Evolutionary conservation across 35 echinoderm and acorn worm species (phyloP).

Genomic region (Chiridota heheva): DNA sequence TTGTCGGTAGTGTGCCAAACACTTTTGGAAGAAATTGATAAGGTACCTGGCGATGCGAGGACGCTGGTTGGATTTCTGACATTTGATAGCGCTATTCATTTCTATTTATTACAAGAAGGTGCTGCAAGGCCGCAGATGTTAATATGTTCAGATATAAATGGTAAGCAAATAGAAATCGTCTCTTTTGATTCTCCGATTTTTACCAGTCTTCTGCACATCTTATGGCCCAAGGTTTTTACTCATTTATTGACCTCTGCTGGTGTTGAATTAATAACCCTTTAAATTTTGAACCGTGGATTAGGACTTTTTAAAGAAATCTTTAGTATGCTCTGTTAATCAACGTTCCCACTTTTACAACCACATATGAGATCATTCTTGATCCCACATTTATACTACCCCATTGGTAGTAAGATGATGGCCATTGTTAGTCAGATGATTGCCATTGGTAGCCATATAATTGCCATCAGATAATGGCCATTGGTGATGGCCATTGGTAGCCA

Average conservation of each 20-base stretch:
- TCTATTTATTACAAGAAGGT: conserved; percentile 92
- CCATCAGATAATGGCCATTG: too few species aligned
- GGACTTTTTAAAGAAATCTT: too few species aligned
- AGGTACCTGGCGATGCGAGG: conserved; percentile 86
- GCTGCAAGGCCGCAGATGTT: conserved; percentile 89
- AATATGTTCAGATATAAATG: conserved; percentile 91
- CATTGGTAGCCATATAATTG: too few species aligned
- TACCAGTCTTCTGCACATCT: not conserved
- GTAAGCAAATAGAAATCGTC: conserved; percentile 25
- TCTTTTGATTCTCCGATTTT: not conserved
- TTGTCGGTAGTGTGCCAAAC: conserved; percentile 86
- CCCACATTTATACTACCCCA: too few species aligned
- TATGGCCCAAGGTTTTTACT: not conserved
- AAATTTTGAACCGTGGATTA: too few species aligned
- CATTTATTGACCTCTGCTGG: not conserved
- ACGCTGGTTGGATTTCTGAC: conserved; percentile 91
- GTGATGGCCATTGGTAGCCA: too few species aligned
- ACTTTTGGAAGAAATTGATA: conserved; percentile 71
- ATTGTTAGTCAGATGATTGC: too few species aligned
- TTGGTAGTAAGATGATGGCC: too few species aligned
- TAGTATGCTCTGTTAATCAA: too few species aligned
- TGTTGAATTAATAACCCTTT: too few species aligned
- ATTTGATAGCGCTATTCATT: conserved; percentile 95
- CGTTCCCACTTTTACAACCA: too few species aligned
- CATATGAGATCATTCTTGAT: too few species aligned